Percentiles rank a stretch among this genome's conserved stretches.
Conservation (phyloP, 2,888 invertebrate genomes). For the Mythimna lalbum region DNA sequence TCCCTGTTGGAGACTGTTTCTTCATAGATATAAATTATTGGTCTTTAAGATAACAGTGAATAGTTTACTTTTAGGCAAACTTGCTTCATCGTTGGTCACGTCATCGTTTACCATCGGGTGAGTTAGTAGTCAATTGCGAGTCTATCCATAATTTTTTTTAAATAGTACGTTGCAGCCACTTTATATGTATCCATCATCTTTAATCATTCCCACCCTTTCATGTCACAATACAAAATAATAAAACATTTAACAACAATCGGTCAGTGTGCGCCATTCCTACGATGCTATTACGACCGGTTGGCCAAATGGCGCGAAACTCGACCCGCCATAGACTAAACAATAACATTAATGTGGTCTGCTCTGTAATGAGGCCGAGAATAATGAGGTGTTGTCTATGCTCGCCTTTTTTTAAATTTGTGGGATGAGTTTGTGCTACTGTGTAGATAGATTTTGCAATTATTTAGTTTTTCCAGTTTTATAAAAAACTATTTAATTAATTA, state of each 20-base stretch:
- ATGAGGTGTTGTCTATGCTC: slow-evolving; percentile 56
- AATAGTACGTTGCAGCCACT: too few species aligned
- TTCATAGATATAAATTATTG: too few species aligned
- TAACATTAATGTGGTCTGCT: slow-evolving; percentile 62
- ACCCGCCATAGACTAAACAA: slow-evolving; percentile 80
- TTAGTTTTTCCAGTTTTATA: neutral
- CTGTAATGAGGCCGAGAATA: slow-evolving; percentile 62
- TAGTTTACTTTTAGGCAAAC: too few species aligned
- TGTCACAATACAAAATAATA: slow-evolving; percentile 8
- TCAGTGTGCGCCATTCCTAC: slow-evolving; percentile 69
- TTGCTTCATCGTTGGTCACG: too few species aligned
- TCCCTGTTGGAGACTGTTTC: too few species aligned
- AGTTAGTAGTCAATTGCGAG: too few species aligned
- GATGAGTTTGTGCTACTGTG: neutral
- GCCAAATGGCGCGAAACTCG: slow-evolving; percentile 90
- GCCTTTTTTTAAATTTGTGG: slow-evolving; percentile 18
- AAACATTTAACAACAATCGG: slow-evolving; percentile 9
- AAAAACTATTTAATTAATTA: too few species aligned
- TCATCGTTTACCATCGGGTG: too few species aligned
- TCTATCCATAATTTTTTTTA: too few species aligned
- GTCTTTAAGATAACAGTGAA: too few species aligned
- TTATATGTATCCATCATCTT: slow-evolving; percentile 28
- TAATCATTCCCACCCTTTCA: slow-evolving; percentile 13
- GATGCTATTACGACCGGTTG: slow-evolving; percentile 87
- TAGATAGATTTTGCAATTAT: neutral